Evolutionary conservation across 2,888 invertebrate genomes (phyloP).

Genomic region (Apotomis capreana): DNA sequence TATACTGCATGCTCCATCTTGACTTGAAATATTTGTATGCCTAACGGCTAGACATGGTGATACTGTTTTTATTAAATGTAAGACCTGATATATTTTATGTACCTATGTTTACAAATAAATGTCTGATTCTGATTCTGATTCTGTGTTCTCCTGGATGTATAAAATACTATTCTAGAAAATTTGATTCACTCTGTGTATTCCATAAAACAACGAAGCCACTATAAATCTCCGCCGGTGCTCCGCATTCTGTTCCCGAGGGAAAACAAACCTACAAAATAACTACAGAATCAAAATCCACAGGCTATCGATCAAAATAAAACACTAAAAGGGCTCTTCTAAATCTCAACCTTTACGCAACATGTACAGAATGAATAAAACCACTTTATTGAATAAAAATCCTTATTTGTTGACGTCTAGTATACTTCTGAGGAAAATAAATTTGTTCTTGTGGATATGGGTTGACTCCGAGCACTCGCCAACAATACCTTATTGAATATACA

Average conservation of each 20-base stretch:
- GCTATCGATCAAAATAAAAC: slow-evolving; percentile 47
- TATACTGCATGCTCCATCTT: too few species aligned
- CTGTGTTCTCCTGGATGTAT: too few species aligned
- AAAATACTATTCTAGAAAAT: slow-evolving; percentile 8
- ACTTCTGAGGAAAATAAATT: slow-evolving; percentile 78
- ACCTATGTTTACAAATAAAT: too few species aligned
- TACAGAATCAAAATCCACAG: slow-evolving; percentile 49
- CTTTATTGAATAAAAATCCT: slow-evolving; percentile 77
- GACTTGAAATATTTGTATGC: too few species aligned
- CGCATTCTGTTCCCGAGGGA: slow-evolving; percentile 31
- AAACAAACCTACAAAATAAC: slow-evolving; percentile 49
- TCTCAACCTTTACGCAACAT: slow-evolving; percentile 52
- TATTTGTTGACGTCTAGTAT: slow-evolving; percentile 80
- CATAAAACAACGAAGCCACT: slow-evolving; percentile 20
- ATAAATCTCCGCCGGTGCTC: slow-evolving; percentile 31
- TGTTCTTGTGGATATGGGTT: slow-evolving; percentile 69
- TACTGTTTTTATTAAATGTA: too few species aligned
- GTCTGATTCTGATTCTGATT: too few species aligned
- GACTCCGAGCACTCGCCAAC: slow-evolving; percentile 66
- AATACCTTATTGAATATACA: slow-evolving; percentile 70
- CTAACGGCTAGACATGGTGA: too few species aligned
- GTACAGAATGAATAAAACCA: slow-evolving; percentile 66
- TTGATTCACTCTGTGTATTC: slow-evolving; percentile 9
- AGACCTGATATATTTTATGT: too few species aligned
- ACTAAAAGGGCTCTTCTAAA: slow-evolving; percentile 38